Evolutionary conservation across 1,140 invertebrate genomes (phyloP).

Genomic region (Harpegnathos saltator): DNA sequence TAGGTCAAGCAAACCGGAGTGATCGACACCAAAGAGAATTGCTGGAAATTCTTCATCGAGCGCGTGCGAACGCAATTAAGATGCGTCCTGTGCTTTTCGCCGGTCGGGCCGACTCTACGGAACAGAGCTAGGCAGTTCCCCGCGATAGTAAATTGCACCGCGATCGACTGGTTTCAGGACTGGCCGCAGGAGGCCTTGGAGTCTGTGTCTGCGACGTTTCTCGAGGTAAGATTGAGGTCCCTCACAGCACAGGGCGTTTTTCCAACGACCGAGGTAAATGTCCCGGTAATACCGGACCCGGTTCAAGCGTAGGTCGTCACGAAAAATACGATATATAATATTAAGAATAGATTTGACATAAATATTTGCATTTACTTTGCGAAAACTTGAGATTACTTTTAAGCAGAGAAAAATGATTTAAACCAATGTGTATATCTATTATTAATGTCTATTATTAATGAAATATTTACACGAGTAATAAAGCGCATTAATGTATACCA

Average conservation of each 20-base stretch:
- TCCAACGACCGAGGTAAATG: slow-evolving; percentile 9
- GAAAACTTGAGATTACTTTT: no score
- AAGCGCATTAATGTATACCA: no score
- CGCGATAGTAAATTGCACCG: slow-evolving; percentile 96
- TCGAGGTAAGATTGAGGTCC: slow-evolving; percentile 82
- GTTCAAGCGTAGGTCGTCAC: no score
- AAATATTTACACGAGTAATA: no score
- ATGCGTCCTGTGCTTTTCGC: slow-evolving; percentile 95
- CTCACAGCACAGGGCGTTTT: neutral
- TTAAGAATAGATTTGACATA: no score
- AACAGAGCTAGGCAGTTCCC: slow-evolving; percentile 96
- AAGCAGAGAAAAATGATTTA: no score
- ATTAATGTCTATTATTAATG: no score
- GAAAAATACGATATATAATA: no score
- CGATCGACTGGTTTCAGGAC: slow-evolving; percentile 98
- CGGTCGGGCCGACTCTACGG: slow-evolving; percentile 93
- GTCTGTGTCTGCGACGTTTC: slow-evolving; percentile 94
- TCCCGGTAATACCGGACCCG: no score
- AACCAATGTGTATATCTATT: no score
- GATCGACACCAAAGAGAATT: slow-evolving; percentile 95
- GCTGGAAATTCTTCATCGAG: slow-evolving; percentile 98
- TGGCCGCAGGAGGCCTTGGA: slow-evolving; percentile 97
- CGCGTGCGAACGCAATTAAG: slow-evolving; percentile 92
- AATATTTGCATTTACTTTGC: no score
- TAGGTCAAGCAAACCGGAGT: slow-evolving; percentile 91